These are phyloP conservation scores for Drosophila kohkoa DNA, from an alignment of 1,140 invertebrate genomes.

Conservation along the genomic window DNA sequence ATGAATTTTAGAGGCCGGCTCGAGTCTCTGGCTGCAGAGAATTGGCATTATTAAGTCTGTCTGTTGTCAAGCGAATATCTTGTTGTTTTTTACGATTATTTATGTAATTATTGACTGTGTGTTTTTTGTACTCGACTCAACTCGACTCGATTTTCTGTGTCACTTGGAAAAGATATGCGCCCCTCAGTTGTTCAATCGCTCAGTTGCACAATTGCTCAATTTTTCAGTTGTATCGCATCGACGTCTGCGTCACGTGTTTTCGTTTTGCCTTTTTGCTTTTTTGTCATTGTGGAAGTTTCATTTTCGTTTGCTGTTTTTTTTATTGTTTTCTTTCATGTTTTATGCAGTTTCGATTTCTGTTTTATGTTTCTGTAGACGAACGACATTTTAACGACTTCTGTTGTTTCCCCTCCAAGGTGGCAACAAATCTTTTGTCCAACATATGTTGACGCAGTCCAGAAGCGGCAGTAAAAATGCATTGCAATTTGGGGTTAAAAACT, in stretches of 20 bases:
- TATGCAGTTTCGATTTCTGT: conserved; percentile 69
- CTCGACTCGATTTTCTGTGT: conserved; percentile 71
- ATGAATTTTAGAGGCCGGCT: conserved; percentile 30
- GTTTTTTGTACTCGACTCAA: conserved; percentile 17
- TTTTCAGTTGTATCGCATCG: conserved; percentile 14
- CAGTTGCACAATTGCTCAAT: conserved; percentile 2
- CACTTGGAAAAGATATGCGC: conserved; percentile 38
- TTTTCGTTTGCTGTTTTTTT: conserved; percentile 63
- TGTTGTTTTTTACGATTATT: conserved; percentile 6
- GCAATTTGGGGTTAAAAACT: too few relatives aligned
- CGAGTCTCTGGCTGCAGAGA: conserved; percentile 13
- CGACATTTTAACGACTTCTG: conserved; percentile 2
- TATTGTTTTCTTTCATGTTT: conserved; percentile 24
- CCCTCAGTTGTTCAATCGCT: neutral
- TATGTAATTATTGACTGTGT: conserved; percentile 18
- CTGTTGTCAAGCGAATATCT: conserved; percentile 66
- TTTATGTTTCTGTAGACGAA: conserved; percentile 41
- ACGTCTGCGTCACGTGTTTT: conserved; percentile 65
- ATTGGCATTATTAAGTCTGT: conserved; percentile 32
- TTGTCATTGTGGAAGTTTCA: conserved; percentile 50
- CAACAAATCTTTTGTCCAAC: conserved; percentile 30
- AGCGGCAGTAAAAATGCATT: neutral
- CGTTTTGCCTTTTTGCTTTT: conserved; percentile 1
- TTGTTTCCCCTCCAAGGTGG: conserved; percentile 37
- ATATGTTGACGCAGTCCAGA: neutral